Base-by-base conservation (phyloP, 2,113 vertebrate species). In the Sphaerodactylus townsendi region DNA sequence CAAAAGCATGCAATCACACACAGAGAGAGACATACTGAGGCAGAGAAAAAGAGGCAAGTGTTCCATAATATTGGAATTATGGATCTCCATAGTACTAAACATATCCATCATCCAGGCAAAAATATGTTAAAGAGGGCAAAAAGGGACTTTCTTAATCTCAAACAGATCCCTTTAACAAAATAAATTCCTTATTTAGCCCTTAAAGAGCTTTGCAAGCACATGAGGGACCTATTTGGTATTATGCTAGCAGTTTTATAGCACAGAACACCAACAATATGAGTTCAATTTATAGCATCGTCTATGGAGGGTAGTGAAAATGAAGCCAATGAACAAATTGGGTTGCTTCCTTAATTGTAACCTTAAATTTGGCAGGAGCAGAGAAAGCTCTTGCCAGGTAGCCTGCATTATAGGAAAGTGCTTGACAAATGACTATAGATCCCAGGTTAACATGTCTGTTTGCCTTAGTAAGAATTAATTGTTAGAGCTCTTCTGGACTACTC, bases 391-490 rank as follows among this genome's bases (percentile, higher is more conserved):
- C 72, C 79, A 90, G 92, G 85, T 85, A 84, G 81, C 84, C 81
- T 79, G 64, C 83, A 77, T 73, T 92, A 15, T 87, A 72, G 87
- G 78, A 80, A 89, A 92, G 72, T 33, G 21, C 68, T 88, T 79
- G 73, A 90, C 86, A 90, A 84, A 73, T 87, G 88, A 87, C 85
- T 79, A 82, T 0, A 80, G 70, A 73, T 44, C 66, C 53, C 82
- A 85, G 79, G 89, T 93, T 90, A 90, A 90, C 90, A 88, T 91
- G 93, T 92, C 87, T 82, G 86, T 92, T 93, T 17, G 41, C 4
- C 84, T 92, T 89, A 75, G 84, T 82, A 30, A 88, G 89, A 92
- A 93, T 92, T 93, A 93, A 90, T 95, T 87, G 81, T 90, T 91
- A 82, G 33, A 48, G 11, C 84, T 91, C 86, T 25, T 82, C 79